Evolutionary conservation across 1,140 invertebrate species (phyloP), one percentile per base, ranked within the genome.

Genomic region (Homarus americanus): DNA sequence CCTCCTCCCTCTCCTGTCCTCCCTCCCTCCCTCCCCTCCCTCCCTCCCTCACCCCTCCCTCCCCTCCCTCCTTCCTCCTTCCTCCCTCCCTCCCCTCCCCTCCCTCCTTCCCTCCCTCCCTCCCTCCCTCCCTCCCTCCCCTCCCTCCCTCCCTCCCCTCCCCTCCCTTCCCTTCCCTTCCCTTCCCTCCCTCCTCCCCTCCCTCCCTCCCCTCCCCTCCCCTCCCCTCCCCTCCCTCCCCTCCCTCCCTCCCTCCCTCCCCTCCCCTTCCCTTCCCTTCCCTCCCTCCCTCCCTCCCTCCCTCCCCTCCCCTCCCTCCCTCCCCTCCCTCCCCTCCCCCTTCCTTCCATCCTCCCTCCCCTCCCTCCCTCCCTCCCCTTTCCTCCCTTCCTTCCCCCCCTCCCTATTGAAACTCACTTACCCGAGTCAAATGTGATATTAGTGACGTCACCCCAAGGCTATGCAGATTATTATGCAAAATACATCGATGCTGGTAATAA

Each of bases 391-490:
- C 34, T 7, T 17, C 63, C 34, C 34, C n/a, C n/a, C 32, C 53
- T 40, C 28, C 15, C 72, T 34, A 75, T 75, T 72, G 69, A 85
- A 49, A 49, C 49, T 75, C 83, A 85, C 83, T 85, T 85, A 85
- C 24, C 66, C 69, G 63, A 75, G 83, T 85, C 41, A 85, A 85
- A 85, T 85, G 69, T 69, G 69, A 73, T 73, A 85, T 85, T 85
- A 85, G 75, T 85, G 49, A 75, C 83, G 69, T 85, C 83, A 85
- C 10, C 69, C 69, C 83, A 85, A 85, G 83, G 83, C 83, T 85
- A 75, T 85, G 83, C 83, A 85, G 83, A 85, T 85, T 85, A 85
- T 85, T 85, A 85, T 85, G 83, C 83, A 85, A 85, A 85, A 85
- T 85, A 85, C 83, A 85, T 85, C 83, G 38, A 69, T 75, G 83